Percentiles rank a stretch among this genome's conserved stretches.
phyloP scores from a whole-genome alignment of 2,888 invertebrate species.

The Lasioglossum calceatum region DNA sequence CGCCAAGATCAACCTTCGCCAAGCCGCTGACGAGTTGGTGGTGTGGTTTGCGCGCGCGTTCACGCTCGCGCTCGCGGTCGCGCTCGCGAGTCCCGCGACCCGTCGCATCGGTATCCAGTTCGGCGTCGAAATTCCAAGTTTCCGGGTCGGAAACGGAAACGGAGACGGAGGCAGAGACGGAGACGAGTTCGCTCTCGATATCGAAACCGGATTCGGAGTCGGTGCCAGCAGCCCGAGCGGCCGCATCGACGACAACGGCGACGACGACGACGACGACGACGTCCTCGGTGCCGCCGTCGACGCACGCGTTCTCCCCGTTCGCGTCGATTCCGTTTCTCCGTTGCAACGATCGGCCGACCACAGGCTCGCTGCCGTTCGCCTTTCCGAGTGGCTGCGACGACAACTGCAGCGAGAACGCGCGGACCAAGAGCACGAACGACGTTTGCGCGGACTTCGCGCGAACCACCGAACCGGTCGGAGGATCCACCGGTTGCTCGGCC shows the following conservation, averaged over 20 bases:
- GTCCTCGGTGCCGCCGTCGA: slow-evolving; percentile 33
- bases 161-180: background rate
- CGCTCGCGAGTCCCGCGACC: background rate
- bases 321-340: slow-evolving; percentile 11
- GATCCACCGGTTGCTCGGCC: background rate
- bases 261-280: slow-evolving; percentile 37
- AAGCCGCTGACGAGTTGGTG: slow-evolving; percentile 12
- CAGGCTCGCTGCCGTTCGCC: slow-evolving; percentile 22
- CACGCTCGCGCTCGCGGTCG: background rate
- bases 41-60: background rate
- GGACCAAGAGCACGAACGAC: background rate
- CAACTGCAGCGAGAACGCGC: background rate
- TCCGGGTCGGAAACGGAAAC: background rate
- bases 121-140: background rate
- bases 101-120: background rate
- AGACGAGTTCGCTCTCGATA: background rate
- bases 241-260: slow-evolving; percentile 28
- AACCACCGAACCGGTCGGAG: background rate
- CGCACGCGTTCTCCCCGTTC: background rate
- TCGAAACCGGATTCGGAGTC: background rate
- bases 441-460: background rate
- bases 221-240: background rate
- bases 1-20: background rate
- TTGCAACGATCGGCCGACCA: slow-evolving; percentile 23
- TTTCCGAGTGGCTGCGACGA: background rate